Evolutionary conservation across 2,888 invertebrate genomes (phyloP), one percentile per base, ranked within the genome.

Genomic region (Aleiodes testaceus): DNA sequence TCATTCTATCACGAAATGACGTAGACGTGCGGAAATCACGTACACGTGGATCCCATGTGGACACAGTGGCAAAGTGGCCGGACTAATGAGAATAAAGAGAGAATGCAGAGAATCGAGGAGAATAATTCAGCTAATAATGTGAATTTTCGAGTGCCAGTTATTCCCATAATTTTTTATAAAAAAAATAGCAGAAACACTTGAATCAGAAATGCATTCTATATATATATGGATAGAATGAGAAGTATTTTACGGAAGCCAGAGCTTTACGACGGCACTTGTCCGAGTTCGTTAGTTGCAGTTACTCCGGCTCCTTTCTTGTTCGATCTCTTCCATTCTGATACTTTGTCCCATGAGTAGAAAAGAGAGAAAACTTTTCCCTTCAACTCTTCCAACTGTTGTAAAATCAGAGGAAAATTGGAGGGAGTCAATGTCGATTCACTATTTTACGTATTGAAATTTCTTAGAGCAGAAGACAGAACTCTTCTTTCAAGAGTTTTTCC

Each of bases 261-360:
- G 36, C 36, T 59, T 59, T 59, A 59, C 59, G 59, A 59, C 59
- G 9, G 59, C 59, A 59, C 59, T 59, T 59, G 59, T 59, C 59
- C 59, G 26, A 59, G 59, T 59, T 59, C 59, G 59, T 59, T 59
- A 59, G 59, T 59, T 16, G 36, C 59, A 36, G 59, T 59, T 9
- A 42, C 36, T 59, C 42, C 36, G 18, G 42, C 59, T 14, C 59
- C 7, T 59, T 42, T 55, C 55, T n/a, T 30, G 3, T 36, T 7
- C 36, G 9, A 7, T 42, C 42, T 36, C 18, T 9, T 42, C 42
- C 42, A 30, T 30, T 30, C 12, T 30, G 14, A 26, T 42, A 42
- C 42, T 59, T 59, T 59, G 16, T 59, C 59, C 59, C 14, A 16
- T 18, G 12, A 14, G 59, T 16, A 59, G 59, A 42, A 42, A 9